A percentile compares a stretch with the other conserved stretches of the same genome.
Conservation (phyloP, 2,113 vertebrate species). For the Dendropsophus ebraccatus region DNA sequence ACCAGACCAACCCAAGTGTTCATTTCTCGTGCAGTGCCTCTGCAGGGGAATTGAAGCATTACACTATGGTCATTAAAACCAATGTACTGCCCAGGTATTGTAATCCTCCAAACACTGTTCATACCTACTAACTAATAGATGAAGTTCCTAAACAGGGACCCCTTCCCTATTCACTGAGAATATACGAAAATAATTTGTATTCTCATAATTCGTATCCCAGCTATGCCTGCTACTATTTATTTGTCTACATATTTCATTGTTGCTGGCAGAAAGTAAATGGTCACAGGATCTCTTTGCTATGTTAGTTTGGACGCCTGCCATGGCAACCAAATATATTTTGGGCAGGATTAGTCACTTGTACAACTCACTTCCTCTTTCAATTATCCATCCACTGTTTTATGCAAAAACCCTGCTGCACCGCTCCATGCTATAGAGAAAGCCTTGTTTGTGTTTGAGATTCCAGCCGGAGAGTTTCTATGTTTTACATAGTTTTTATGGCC, state of each 20-base stretch:
- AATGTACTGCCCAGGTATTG: neutral
- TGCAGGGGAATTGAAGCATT: neutral
- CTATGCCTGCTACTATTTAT: neutral
- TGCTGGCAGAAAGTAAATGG: conserved; percentile 35
- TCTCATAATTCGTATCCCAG: too few relatives aligned
- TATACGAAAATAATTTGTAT: too few relatives aligned
- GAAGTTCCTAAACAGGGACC: neutral
- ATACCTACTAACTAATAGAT: neutral
- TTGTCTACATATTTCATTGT: neutral
- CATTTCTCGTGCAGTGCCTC: neutral
- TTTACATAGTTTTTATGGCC: neutral
- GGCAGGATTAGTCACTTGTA: conserved; percentile 46
- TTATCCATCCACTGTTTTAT: neutral
- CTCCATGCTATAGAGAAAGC: neutral
- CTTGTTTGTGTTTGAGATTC: neutral
- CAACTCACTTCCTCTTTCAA: conserved; percentile 35
- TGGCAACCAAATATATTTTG: conserved; percentile 34
- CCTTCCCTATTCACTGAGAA: neutral
- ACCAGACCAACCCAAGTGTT: neutral
- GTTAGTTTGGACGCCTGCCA: conserved; percentile 41
- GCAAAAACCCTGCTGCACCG: neutral
- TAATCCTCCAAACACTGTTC: neutral
- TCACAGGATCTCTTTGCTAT: conserved; percentile 33
- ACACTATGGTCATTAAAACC: neutral
- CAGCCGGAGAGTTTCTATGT: neutral